These are phyloP conservation scores for Byasa hedistus DNA, from an alignment of 2,888 invertebrate species.

Conservation along the genomic window DNA sequence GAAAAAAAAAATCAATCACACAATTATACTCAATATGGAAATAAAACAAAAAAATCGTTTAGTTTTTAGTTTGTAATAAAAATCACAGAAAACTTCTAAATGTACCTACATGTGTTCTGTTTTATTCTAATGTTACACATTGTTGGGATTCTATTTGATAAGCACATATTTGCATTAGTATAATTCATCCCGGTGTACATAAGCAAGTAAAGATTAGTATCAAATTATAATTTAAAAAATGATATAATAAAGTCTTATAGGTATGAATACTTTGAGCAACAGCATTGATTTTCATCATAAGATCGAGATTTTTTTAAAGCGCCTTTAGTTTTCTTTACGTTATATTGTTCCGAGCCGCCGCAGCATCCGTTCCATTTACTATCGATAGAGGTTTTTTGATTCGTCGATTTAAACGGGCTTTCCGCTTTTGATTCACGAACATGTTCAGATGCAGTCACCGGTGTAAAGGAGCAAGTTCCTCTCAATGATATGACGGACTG, in stretches of 20 bases:
- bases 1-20: no score
- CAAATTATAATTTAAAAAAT: not conserved
- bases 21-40: no score
- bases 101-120: no score
- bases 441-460: not conserved
- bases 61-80: no score
- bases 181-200: not conserved
- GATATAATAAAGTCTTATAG: not conserved
- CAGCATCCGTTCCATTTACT: not conserved
- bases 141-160: not conserved
- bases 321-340: constrained; percentile 6
- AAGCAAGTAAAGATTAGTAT: not conserved
- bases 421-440: constrained; percentile 2
- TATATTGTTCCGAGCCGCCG: not conserved
- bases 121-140: not conserved
- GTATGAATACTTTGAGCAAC: constrained; percentile 14
- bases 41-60: no score
- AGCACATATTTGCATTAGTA: not conserved
- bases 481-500: not conserved
- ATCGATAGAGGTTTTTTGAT: not conserved
- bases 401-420: constrained; percentile 1
- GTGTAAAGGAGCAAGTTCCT: constrained; percentile 7
- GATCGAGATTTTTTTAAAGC: constrained; percentile 11
- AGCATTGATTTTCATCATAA: constrained; percentile 14
- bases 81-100: no score